Conservation (phyloP, 2,113 vertebrate species). For the Scopus umbretta region DNA sequence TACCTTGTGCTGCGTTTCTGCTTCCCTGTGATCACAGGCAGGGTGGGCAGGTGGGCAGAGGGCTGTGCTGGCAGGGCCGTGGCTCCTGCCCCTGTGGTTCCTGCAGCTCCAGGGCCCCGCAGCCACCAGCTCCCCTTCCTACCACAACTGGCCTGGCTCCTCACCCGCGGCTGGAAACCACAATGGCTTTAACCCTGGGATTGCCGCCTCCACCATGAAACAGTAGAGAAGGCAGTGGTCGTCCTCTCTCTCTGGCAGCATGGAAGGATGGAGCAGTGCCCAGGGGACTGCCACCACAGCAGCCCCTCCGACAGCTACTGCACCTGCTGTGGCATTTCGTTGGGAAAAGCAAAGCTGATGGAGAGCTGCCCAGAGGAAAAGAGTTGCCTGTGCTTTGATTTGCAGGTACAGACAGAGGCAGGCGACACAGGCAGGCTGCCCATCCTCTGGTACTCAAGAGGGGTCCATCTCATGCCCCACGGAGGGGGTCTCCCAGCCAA, state of each 20-base stretch:
- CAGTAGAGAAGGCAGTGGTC: neutral
- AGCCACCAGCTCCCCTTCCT: neutral
- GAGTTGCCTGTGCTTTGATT: neutral
- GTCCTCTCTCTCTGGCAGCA: rapidly evolving
- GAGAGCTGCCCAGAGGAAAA: neutral
- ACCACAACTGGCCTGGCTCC: neutral
- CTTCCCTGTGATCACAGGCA: neutral
- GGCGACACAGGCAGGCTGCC: neutral
- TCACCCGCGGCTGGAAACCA: neutral
- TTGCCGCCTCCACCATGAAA: neutral
- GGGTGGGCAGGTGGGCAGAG: no score
- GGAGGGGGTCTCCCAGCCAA: neutral
- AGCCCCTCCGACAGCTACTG: neutral
- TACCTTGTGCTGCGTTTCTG: neutral
- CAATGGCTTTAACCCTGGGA: neutral
- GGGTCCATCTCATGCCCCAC: neutral
- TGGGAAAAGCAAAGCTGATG: neutral
- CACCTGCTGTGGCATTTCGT: neutral
- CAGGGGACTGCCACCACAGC: neutral
- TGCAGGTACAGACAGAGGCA: neutral
- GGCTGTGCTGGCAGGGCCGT: neutral
- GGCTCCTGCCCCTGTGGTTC: neutral
- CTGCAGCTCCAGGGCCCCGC: neutral
- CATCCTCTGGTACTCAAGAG: neutral
- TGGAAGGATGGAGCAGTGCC: neutral